These are phyloP conservation scores for Parauchenoglanis ngamensis DNA, from an alignment of 2,797 vertebrate species.

Conservation along the genomic window DNA sequence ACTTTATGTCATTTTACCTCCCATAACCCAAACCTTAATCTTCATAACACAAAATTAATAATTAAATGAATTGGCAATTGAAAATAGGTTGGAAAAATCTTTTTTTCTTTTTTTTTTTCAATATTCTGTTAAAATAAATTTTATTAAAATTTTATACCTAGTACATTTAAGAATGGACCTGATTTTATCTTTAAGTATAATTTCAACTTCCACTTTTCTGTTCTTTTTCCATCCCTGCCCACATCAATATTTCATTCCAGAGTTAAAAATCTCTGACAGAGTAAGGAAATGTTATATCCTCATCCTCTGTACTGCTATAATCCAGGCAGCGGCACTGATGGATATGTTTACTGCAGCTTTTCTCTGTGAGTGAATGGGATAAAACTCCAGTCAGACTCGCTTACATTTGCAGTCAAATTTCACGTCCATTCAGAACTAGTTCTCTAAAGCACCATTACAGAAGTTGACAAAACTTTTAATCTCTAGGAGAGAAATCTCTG, in stretches of 20 bases:
- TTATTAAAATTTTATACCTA: not conserved
- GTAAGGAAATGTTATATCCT: conserved; percentile 19
- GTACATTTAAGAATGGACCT: no score
- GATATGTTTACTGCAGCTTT: conserved; percentile 52
- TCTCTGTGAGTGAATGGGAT: conserved; percentile 27
- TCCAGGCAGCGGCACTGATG: conserved; percentile 33
- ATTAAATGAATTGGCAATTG: not conserved
- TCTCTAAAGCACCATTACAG: not conserved
- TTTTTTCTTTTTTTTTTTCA: not conserved
- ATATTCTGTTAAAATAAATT: not conserved
- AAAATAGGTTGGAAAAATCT: not conserved
- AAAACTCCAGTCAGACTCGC: conserved; percentile 37
- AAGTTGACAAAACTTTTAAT: conserved; percentile 10
- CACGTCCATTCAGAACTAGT: conserved; percentile 19
- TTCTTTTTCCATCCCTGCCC: not conserved
- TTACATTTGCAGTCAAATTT: conserved; percentile 38
- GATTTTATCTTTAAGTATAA: not conserved
- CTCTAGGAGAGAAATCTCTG: not conserved
- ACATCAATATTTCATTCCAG: not conserved
- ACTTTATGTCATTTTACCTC: no score
- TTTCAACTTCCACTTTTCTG: not conserved
- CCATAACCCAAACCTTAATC: not conserved
- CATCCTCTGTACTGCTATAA: conserved; percentile 21
- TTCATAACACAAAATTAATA: not conserved
- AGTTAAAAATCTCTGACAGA: not conserved